These are phyloP conservation scores for Leucoma salicis DNA, from an alignment of 2,888 invertebrate species.

Conservation along the genomic window DNA sequence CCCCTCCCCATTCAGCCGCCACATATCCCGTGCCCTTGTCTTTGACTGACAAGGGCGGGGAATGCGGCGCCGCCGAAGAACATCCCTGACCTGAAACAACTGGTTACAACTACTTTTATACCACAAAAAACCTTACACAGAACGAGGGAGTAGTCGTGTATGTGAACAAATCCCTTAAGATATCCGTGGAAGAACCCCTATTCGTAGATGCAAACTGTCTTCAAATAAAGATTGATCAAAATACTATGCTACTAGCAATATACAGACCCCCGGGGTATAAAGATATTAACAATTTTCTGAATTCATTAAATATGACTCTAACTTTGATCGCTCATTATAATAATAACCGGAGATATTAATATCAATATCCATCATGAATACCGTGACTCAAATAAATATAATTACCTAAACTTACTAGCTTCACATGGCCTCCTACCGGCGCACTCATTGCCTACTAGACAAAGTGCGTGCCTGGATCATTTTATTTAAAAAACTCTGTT, in stretches of 20 bases:
- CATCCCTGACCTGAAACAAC: neutral
- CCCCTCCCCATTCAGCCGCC: no score
- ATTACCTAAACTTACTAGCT: no score
- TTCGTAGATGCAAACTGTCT: neutral
- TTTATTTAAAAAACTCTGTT: neutral
- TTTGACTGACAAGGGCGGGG: no score
- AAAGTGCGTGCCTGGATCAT: no score
- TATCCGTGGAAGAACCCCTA: neutral
- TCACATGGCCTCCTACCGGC: no score
- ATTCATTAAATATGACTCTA: neutral
- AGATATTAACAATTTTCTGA: neutral
- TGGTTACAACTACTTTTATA: neutral
- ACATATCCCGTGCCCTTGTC: no score
- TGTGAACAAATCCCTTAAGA: neutral
- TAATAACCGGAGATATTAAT: conserved; percentile 8
- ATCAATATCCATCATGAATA: conserved; percentile 6
- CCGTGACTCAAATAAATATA: conserved; percentile 1
- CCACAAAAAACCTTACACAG: neutral
- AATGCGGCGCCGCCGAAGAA: conserved; percentile 1
- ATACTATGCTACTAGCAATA: neutral
- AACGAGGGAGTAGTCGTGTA: neutral
- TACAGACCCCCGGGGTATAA: neutral
- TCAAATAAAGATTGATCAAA: neutral
- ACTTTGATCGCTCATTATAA: conserved; percentile 1
- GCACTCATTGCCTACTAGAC: no score